These are phyloP conservation scores for Proteles cristata DNA, from an alignment of 2,113 vertebrate genomes.

Conservation along the genomic window DNA sequence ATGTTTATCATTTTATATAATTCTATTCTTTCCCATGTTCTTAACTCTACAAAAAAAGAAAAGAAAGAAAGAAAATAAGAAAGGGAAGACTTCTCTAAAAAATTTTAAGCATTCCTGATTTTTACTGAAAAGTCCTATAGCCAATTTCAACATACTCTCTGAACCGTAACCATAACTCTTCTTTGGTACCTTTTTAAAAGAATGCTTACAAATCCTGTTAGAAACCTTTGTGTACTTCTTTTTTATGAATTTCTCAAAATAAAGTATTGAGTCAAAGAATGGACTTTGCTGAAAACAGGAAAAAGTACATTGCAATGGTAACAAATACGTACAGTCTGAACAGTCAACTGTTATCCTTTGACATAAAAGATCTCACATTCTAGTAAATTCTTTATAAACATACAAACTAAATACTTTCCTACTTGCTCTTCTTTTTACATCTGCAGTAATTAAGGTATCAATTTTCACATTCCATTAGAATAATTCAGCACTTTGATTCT, in stretches of 20 bases:
- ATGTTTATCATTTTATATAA: neutral
- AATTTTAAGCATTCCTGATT: neutral
- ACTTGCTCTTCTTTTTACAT: neutral
- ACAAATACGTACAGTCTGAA: neutral
- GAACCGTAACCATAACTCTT: neutral
- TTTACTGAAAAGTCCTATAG: conserved; percentile 28
- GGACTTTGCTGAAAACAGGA: neutral
- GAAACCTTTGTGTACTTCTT: neutral
- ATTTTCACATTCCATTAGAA: conserved; percentile 22
- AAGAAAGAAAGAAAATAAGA: neutral
- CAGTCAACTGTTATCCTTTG: neutral
- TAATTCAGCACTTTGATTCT: conserved; percentile 16
- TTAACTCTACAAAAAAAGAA: neutral
- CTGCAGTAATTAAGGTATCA: neutral
- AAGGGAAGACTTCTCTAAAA: neutral
- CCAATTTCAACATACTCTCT: neutral
- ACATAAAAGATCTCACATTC: neutral
- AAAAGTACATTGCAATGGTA: neutral
- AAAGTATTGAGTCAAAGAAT: neutral
- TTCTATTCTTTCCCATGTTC: neutral
- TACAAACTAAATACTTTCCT: neutral
- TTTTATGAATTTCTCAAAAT: conserved; percentile 32
- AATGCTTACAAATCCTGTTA: neutral
- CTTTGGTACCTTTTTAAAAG: neutral
- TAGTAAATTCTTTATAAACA: neutral